These are phyloP conservation scores for Acyrthosiphon pisum DNA, from an alignment of 1,140 invertebrate genomes.

Conservation along the genomic window DNA sequence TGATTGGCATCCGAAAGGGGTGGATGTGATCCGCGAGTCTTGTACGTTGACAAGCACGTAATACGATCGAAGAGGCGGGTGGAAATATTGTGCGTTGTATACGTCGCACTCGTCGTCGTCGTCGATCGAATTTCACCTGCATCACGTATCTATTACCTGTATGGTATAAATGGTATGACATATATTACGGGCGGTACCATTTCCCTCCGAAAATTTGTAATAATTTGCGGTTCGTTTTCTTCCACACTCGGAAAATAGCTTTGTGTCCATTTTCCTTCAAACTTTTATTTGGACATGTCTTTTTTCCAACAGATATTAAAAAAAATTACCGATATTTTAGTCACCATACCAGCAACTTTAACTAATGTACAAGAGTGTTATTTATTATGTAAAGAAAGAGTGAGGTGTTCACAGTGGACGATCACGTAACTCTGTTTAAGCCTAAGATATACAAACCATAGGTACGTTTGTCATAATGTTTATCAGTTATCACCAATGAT, in stretches of 20 bases:
- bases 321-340: too few relatives aligned
- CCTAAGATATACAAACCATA: too few relatives aligned
- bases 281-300: too few relatives aligned
- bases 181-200: not conserved
- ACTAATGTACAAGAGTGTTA: too few relatives aligned
- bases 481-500: too few relatives aligned
- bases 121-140: not conserved
- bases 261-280: not conserved
- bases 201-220: not conserved
- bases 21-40: not conserved
- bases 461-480: too few relatives aligned
- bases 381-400: too few relatives aligned
- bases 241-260: not conserved
- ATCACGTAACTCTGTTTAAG: too few relatives aligned
- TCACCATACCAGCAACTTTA: too few relatives aligned
- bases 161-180: not conserved
- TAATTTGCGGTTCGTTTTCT: not conserved
- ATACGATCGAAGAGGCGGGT: not conserved
- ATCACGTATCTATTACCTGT: not conserved
- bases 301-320: too few relatives aligned
- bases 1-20: not conserved
- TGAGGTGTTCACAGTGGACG: too few relatives aligned
- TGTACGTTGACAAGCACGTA: not conserved
- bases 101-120: not conserved
- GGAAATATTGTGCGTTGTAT: not conserved